phyloP scores from a whole-genome alignment of 2,888 invertebrate genomes.

The Cheilosia urbana region DNA sequence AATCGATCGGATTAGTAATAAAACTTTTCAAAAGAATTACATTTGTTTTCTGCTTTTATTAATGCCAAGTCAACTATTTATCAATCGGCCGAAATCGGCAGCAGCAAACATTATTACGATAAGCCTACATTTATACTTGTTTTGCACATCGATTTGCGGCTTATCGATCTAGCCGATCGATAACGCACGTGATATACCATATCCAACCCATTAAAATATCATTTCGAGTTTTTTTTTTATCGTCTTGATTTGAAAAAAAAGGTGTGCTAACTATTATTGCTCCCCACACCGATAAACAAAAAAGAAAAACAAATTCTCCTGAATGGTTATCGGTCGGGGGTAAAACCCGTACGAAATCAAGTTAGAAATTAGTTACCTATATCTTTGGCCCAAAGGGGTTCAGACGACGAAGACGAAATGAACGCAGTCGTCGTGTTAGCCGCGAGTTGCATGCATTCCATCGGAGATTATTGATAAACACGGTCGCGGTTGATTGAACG shows the following conservation, averaged over 20 bases:
- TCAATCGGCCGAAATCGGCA: neutral
- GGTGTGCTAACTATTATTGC: conserved; percentile 25
- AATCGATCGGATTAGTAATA: too few species aligned
- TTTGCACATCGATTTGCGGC: conserved; percentile 6
- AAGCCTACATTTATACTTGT: conserved; percentile 7
- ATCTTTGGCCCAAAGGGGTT: too few species aligned
- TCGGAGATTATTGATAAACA: conserved; percentile 63
- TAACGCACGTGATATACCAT: conserved; percentile 42
- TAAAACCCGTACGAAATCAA: too few species aligned
- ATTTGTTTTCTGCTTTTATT: too few species aligned
- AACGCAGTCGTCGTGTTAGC: conserved; percentile 8
- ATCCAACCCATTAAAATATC: conserved; percentile 16
- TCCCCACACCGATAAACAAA: conserved; percentile 6
- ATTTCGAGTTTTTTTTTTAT: neutral
- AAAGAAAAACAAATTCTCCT: neutral
- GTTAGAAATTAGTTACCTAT: too few species aligned
- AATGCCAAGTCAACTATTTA: too few species aligned
- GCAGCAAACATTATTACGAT: conserved; percentile 28
- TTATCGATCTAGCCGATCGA: conserved; percentile 6
- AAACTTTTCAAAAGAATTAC: too few species aligned
- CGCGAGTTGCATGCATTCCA: conserved; percentile 66
- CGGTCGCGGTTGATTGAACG: conserved; percentile 67
- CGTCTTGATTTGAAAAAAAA: conserved; percentile 2
- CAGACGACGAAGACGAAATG: neutral
- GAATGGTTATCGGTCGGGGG: too few species aligned